Evolutionary conservation across 2,113 vertebrate genomes (phyloP).

Genomic region (Equus przewalskii): DNA sequence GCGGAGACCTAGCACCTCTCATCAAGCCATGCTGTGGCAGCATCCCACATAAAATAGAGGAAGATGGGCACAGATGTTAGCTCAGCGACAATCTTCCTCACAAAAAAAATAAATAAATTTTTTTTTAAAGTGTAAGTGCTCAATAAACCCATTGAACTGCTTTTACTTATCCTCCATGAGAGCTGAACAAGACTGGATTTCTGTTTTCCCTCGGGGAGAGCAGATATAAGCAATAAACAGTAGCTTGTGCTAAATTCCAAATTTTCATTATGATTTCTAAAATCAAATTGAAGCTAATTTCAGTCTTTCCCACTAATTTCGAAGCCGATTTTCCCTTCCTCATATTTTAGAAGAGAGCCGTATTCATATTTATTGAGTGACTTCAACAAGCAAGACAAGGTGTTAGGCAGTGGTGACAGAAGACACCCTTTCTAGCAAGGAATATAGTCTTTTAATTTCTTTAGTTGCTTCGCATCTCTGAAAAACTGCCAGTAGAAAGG

Average conservation of each 20-base stretch:
- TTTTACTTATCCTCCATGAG: background rate
- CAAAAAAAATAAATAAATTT: too few relatives aligned
- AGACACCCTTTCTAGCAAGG: background rate
- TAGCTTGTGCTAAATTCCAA: background rate
- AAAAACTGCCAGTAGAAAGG: background rate
- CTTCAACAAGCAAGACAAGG: background rate
- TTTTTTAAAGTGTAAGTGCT: background rate
- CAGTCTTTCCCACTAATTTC: background rate
- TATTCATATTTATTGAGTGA: accelerated
- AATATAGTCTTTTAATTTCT: background rate
- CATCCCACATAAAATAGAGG: too few relatives aligned
- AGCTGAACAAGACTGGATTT: background rate
- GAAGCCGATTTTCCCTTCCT: background rate
- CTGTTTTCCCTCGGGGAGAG: background rate
- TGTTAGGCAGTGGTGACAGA: background rate
- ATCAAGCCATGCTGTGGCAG: too few relatives aligned
- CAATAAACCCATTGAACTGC: background rate
- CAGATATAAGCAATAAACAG: background rate
- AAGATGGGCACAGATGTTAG: too few relatives aligned
- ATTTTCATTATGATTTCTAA: background rate
- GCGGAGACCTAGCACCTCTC: too few relatives aligned
- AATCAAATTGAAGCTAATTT: background rate
- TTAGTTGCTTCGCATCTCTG: background rate
- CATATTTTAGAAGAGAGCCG: background rate
- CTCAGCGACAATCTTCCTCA: too few relatives aligned